These are phyloP conservation scores for Mizuhopecten yessoensis DNA, from an alignment of 1,140 invertebrate genomes.

Conservation along the genomic window DNA sequence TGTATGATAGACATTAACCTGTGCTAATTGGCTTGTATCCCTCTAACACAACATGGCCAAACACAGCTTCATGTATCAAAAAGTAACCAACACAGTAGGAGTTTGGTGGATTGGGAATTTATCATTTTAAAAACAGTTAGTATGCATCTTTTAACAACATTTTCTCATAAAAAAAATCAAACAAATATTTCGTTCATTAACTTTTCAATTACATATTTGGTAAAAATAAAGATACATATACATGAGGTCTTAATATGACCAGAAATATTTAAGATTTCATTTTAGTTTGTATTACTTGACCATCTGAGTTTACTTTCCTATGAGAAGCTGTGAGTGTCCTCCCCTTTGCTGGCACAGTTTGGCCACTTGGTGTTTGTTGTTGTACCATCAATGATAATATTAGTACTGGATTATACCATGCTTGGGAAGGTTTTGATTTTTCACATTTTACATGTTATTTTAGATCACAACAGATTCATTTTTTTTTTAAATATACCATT, in stretches of 20 bases:
- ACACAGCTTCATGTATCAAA: background rate
- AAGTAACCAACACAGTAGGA: too few relatives aligned
- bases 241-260: too few relatives aligned
- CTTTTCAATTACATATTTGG: too few relatives aligned
- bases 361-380: conserved; percentile 37
- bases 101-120: too few relatives aligned
- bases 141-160: too few relatives aligned
- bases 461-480: conserved; percentile 26
- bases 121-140: too few relatives aligned
- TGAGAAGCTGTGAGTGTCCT: background rate
- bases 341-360: conserved; percentile 23
- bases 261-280: too few relatives aligned
- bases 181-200: too few relatives aligned
- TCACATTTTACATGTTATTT: conserved; percentile 35
- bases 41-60: conserved; percentile 6
- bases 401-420: conserved; percentile 13
- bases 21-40: conserved; percentile 24
- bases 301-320: background rate
- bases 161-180: too few relatives aligned
- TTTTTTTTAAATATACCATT: background rate
- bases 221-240: too few relatives aligned
- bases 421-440: conserved; percentile 33
- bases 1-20: conserved; percentile 34
- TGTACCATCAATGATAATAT: conserved; percentile 35
- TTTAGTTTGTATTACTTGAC: too few relatives aligned